Evolutionary conservation across 1,140 invertebrate genomes (phyloP).

Genomic region (Coenobita brevimanus): DNA sequence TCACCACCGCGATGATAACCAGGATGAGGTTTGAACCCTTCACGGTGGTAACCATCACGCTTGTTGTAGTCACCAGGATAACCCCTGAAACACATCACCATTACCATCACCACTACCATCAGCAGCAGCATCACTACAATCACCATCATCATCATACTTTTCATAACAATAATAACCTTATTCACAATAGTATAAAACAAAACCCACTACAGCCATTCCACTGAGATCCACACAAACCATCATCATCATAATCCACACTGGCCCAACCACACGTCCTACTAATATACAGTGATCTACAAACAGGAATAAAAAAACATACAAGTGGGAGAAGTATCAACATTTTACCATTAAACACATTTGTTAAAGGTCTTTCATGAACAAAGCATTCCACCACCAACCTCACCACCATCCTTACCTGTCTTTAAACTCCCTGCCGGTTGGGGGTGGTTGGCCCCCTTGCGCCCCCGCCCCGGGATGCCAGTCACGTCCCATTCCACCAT

Average conservation of each 20-base stretch:
- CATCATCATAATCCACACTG: too few relatives aligned
- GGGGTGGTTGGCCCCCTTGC: too few relatives aligned
- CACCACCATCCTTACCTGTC: slow-evolving; percentile 25
- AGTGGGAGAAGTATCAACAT: neutral
- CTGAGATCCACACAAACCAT: too few relatives aligned
- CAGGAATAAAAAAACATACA: neutral
- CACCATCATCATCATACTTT: too few relatives aligned
- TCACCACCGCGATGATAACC: slow-evolving; percentile 58
- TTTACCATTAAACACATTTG: neutral
- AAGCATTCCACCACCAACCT: neutral
- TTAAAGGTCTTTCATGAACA: neutral
- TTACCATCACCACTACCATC: too few relatives aligned
- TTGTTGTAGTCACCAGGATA: slow-evolving; percentile 60
- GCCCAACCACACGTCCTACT: too few relatives aligned
- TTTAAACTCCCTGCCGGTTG: slow-evolving; percentile 27
- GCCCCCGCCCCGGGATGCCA: slow-evolving; percentile 45
- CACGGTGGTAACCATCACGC: slow-evolving; percentile 57
- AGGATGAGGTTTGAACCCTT: slow-evolving; percentile 57
- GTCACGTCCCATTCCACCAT: slow-evolving; percentile 41
- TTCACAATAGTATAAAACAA: too few relatives aligned
- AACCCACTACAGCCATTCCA: too few relatives aligned
- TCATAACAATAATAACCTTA: too few relatives aligned
- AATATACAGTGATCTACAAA: too few relatives aligned
- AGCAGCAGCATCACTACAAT: too few relatives aligned
- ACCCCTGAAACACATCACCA: too few relatives aligned